Percentiles rank a stretch among this genome's conserved stretches.
These are phyloP conservation scores for Dolichomitus sp. DNA, from an alignment of 2,888 invertebrate genomes.

Conservation along the genomic window DNA sequence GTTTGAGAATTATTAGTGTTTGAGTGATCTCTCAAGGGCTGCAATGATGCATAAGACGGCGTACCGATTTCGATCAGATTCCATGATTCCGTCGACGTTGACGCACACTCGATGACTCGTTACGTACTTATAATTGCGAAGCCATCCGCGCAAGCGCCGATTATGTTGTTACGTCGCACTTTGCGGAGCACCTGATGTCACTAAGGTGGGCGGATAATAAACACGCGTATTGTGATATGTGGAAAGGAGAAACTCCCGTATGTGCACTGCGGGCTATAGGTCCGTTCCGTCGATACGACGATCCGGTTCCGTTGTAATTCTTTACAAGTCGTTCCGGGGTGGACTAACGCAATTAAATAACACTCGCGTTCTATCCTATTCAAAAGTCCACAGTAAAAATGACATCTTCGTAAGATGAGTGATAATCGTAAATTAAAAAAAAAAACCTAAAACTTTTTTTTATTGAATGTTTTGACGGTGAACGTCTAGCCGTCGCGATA, in stretches of 20 bases:
- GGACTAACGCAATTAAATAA: neutral
- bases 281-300: neutral
- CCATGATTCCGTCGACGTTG: slow-evolving; percentile 66
- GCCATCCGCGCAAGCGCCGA: slow-evolving; percentile 74
- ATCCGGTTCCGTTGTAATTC: neutral
- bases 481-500: slow-evolving; percentile 2
- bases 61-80: slow-evolving; percentile 63
- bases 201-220: neutral
- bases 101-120: slow-evolving; percentile 47
- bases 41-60: neutral
- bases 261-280: neutral
- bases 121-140: slow-evolving; percentile 1
- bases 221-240: neutral
- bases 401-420: neutral
- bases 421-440: neutral
- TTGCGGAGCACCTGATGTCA: slow-evolving; percentile 18
- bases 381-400: neutral
- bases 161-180: slow-evolving; percentile 8
- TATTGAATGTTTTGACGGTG: neutral
- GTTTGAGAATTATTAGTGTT: neutral
- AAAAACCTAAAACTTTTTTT: neutral
- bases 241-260: neutral
- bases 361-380: neutral
- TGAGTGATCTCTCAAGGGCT: neutral
- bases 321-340: neutral